Percentiles rank a stretch among this genome's conserved stretches.
phyloP scores from a whole-genome alignment of 2,797 vertebrate genomes.

The Apogon talboti region DNA sequence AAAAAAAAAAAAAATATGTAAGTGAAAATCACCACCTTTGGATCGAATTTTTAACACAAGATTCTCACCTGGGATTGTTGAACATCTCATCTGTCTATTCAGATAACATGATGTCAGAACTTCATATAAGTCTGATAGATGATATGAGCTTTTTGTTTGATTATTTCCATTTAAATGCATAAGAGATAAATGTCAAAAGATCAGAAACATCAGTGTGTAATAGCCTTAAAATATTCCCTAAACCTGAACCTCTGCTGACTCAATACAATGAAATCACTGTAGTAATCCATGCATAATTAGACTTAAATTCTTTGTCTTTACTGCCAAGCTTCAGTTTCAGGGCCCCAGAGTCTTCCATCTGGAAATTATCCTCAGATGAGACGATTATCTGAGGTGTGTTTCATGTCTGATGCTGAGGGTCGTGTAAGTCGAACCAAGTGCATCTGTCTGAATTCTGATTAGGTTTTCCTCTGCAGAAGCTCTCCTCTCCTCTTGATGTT shows the following conservation, averaged over 20 bases:
- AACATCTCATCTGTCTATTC: no score
- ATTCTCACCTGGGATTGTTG: background rate
- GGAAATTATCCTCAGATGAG: constrained; percentile 40
- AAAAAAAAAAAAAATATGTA: constrained; percentile 25
- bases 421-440: constrained; percentile 27
- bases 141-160: no score
- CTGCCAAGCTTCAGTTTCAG: constrained; percentile 32
- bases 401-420: constrained; percentile 47
- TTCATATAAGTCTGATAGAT: no score
- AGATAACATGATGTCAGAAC: no score
- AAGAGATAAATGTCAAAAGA: no score
- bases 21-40: constrained; percentile 39
- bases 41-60: constrained; percentile 20
- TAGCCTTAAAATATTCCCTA: background rate
- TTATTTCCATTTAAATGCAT: no score
- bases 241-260: background rate
- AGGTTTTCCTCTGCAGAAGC: constrained; percentile 10
- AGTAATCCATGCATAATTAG: constrained; percentile 6
- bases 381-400: constrained; percentile 45
- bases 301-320: constrained; percentile 19
- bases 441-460: constrained; percentile 61
- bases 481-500: background rate
- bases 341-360: constrained; percentile 16
- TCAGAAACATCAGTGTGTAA: no score
- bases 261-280: background rate